These are phyloP conservation scores for Megalopta genalis DNA, from an alignment of 1,140 invertebrate genomes.

Conservation along the genomic window DNA sequence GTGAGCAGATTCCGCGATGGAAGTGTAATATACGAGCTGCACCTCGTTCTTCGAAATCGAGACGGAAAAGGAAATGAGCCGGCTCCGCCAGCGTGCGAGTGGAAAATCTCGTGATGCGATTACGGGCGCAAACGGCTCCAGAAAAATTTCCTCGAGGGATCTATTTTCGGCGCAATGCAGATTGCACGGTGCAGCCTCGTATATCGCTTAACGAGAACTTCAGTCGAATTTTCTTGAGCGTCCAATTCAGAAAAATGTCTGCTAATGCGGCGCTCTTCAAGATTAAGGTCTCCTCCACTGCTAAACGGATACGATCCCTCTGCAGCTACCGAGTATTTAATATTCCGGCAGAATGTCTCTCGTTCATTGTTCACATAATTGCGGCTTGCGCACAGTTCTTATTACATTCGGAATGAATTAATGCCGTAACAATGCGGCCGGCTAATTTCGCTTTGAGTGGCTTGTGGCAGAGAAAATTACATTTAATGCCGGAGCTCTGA, in stretches of 20 bases:
- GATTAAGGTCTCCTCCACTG: no score
- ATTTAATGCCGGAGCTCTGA: neutral
- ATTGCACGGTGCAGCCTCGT: neutral
- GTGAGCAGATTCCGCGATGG: constrained; percentile 9
- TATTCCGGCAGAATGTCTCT: no score
- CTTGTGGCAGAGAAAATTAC: neutral
- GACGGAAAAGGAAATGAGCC: constrained; percentile 59
- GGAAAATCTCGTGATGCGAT: constrained; percentile 33
- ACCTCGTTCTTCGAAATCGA: constrained; percentile 56
- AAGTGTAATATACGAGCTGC: constrained; percentile 36
- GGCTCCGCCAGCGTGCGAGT: constrained; percentile 14
- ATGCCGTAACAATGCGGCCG: neutral
- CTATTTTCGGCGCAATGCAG: neutral
- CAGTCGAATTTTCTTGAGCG: no score
- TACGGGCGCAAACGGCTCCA: neutral
- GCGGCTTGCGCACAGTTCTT: neutral
- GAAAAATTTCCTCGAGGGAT: neutral
- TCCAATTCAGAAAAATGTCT: no score
- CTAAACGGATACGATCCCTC: no score
- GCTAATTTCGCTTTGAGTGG: neutral
- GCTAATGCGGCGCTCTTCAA: no score
- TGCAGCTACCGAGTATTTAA: no score
- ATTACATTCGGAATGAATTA: neutral
- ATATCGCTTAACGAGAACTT: no score
- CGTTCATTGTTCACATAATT: no score